Base-by-base conservation (phyloP, 2,797 vertebrate genomes). In the Neosilurus hyrtlii region DNA sequence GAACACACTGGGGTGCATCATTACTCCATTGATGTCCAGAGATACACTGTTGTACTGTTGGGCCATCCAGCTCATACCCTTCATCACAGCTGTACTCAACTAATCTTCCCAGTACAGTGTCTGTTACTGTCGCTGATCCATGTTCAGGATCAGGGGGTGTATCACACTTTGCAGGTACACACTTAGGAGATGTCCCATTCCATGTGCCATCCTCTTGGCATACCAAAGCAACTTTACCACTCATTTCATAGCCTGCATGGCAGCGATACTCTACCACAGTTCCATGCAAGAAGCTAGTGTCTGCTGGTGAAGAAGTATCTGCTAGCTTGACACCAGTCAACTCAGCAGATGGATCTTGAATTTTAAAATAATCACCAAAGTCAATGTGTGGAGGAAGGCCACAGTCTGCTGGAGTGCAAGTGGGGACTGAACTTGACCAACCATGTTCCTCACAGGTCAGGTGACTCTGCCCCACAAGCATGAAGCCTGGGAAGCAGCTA, bases 341-440 rank as follows among this genome's bases (percentile, higher is more conserved):
- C 86, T 67, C 87, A 2, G 85, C 85, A 81, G 90, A 88, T 12
- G 84, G 85, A 0, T 91, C 92, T 62, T 81, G 88, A 86, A 96
- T 80, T 82, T 95, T 93, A 14, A 91, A 3, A 0, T 96, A 98
- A 14, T 97, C 96, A 30, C 98, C 98, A 61, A 99, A 99, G 89
- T 99, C 98, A 79, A 98, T 96, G 89, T 99, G 97, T 43, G 98
- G 98, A 84, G 98, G 98, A 56, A 99, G 93, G 54, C 97, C 98
- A 18, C 98, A 99, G 88, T 99, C 98, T 3, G 95, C 94, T 0
- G 94, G 95, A 22, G 95, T 91, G 35, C 98, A 99, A 0, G 92
- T 0, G 1, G 98, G 98, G 26, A 94, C 91, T 37, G 95, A 87
- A 86, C 96, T 95, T 1, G 97, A 98, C 98, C 98, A 99, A 8